Percentiles rank a stretch among this genome's conserved stretches.
Evolutionary conservation across 2,888 invertebrate species (phyloP).

Genomic region (Drosophila barbarae): DNA sequence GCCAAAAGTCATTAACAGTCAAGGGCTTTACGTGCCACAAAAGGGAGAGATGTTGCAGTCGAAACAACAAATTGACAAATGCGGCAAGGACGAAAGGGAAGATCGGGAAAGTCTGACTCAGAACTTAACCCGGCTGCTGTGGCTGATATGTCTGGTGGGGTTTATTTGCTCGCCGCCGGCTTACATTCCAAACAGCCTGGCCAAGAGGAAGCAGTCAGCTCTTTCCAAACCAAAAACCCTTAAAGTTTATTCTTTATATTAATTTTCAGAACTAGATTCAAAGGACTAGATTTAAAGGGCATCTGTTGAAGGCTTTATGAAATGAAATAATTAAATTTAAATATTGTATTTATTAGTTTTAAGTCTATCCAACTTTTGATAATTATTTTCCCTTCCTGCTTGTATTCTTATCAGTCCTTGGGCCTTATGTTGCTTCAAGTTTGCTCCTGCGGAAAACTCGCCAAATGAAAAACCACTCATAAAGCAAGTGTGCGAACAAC

Average conservation of each 20-base stretch:
- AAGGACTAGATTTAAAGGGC: too few species aligned
- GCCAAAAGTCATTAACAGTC: constrained; percentile 40
- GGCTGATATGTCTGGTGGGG: constrained; percentile 16
- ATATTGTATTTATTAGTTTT: constrained; percentile 2
- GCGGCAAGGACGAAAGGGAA: constrained; percentile 3
- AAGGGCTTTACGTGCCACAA: constrained; percentile 21
- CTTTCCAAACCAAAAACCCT: not conserved
- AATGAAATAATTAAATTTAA: not conserved
- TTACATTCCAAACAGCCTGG: not conserved
- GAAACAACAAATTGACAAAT: constrained; percentile 34
- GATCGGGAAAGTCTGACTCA: constrained; percentile 6
- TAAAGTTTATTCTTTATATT: not conserved
- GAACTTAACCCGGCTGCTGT: constrained; percentile 17
- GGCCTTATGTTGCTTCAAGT: not conserved
- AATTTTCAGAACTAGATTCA: not conserved
- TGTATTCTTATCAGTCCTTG: not conserved
- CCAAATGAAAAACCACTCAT: constrained; percentile 12
- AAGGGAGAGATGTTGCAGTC: constrained; percentile 5
- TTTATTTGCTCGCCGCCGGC: constrained; percentile 11
- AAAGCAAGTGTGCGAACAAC: constrained; percentile 14
- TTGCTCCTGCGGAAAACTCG: not conserved
- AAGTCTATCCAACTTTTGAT: not conserved
- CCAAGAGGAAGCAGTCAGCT: not conserved
- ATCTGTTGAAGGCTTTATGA: not conserved
- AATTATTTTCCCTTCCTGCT: not conserved